phyloP scores from a whole-genome alignment of 2,797 vertebrate species.

The Epinephelus awoara region DNA sequence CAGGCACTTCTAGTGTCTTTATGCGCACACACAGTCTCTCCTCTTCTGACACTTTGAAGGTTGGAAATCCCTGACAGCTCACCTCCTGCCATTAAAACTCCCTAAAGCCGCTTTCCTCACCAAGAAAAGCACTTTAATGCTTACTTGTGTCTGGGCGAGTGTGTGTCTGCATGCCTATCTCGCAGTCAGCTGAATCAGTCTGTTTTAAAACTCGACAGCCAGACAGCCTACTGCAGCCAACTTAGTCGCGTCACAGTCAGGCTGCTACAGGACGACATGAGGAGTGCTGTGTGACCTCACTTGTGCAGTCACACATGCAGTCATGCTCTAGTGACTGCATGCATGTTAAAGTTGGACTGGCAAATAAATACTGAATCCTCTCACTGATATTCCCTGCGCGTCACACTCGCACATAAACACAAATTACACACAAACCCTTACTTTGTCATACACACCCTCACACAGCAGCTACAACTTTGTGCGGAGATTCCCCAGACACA shows the following conservation, averaged over 20 bases:
- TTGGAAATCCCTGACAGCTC: constrained; percentile 70
- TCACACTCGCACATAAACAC: not conserved
- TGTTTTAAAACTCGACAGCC: constrained; percentile 44
- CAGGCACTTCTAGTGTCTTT: constrained; percentile 28
- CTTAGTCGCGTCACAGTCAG: too few species aligned
- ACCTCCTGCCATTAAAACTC: constrained; percentile 67
- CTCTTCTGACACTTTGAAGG: constrained; percentile 46
- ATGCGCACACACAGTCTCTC: constrained; percentile 35
- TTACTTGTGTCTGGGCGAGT: constrained; percentile 42
- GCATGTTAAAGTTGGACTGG: constrained; percentile 15
- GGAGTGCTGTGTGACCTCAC: constrained; percentile 22
- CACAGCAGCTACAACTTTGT: constrained; percentile 6
- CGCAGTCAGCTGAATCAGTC: constrained; percentile 56
- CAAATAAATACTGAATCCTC: not conserved
- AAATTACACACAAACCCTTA: constrained; percentile 2
- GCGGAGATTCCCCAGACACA: constrained; percentile 27
- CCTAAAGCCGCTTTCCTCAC: constrained; percentile 64
- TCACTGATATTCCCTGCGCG: constrained; percentile 1
- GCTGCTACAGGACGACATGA: constrained; percentile 28
- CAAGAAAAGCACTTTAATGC: constrained; percentile 62
- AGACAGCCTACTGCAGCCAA: constrained; percentile 25
- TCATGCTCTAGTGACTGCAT: not conserved
- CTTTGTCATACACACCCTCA: not conserved
- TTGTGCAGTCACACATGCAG: constrained; percentile 17
- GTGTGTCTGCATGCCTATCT: constrained; percentile 33